Conservation (phyloP, 2,113 vertebrate species). For the Herpetotheres cachinnans region DNA sequence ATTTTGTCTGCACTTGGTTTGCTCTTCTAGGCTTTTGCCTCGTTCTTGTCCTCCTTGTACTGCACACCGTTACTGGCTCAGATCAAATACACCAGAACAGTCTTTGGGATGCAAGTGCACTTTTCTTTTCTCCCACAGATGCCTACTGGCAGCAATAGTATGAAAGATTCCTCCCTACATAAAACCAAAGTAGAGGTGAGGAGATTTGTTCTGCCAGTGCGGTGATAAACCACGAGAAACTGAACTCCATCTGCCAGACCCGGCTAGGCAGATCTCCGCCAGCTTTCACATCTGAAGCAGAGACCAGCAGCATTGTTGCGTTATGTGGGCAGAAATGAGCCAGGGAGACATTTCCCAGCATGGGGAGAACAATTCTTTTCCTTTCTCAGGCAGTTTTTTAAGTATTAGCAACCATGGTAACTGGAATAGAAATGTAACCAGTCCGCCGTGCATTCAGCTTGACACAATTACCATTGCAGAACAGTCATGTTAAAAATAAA, state of each 20-base stretch:
- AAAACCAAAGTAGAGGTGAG: neutral
- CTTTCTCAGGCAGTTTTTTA: constrained; percentile 61
- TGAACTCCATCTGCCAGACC: neutral
- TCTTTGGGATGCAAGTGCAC: neutral
- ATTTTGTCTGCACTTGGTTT: neutral
- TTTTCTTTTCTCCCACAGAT: neutral
- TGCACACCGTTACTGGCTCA: rapidly evolving
- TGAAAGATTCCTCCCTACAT: neutral
- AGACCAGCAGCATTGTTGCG: constrained; percentile 28
- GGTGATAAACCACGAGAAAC: neutral
- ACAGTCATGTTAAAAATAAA: constrained; percentile 43
- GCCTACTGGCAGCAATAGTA: neutral
- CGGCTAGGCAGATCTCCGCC: neutral
- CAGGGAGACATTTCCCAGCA: constrained; percentile 46
- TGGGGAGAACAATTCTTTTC: constrained; percentile 57
- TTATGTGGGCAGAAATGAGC: constrained; percentile 60
- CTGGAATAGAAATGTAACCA: constrained; percentile 40
- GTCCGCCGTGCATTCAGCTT: constrained; percentile 4
- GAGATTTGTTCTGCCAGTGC: neutral
- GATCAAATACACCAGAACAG: neutral
- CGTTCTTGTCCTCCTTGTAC: neutral
- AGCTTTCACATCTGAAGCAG: constrained; percentile 11
- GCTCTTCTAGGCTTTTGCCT: neutral
- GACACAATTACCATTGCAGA: constrained; percentile 40
- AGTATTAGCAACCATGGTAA: constrained; percentile 69